A percentile compares a stretch with the other conserved stretches of the same genome.
phyloP scores from a whole-genome alignment of 2,113 vertebrate species.

The Myotis yumanensis region DNA sequence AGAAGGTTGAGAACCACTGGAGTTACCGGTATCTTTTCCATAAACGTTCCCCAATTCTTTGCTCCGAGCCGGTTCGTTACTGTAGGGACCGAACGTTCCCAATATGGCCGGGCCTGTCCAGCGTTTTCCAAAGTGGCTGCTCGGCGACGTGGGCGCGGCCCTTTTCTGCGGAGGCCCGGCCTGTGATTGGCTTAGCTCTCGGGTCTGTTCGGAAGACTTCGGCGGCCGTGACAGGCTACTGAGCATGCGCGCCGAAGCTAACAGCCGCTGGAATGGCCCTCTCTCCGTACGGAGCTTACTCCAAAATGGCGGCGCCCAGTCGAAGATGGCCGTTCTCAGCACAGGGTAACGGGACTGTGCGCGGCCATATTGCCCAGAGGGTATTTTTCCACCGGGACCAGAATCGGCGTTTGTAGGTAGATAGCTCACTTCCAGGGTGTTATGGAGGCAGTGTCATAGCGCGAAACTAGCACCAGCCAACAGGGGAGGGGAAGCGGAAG shows the following conservation, averaged over 20 bases:
- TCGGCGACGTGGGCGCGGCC: background rate
- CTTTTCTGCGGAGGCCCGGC: background rate
- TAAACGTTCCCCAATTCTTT: accelerated
- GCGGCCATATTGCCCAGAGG: background rate
- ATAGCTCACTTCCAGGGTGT: background rate
- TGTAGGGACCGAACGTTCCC: background rate
- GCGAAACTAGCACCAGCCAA: accelerated
- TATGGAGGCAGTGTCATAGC: background rate
- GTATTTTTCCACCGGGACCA: accelerated
- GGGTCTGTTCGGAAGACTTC: background rate
- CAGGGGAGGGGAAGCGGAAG: background rate
- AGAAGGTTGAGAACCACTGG: no score
- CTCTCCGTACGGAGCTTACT: background rate
- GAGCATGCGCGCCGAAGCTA: background rate
- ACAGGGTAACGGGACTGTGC: accelerated
- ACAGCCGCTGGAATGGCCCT: background rate
- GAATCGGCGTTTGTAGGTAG: no score
- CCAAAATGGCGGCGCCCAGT: background rate
- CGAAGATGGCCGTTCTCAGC: background rate
- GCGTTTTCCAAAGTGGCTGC: accelerated
- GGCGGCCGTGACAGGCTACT: background rate
- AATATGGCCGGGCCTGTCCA: background rate
- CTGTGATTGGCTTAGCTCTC: background rate
- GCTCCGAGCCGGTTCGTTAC: accelerated
- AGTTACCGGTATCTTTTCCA: background rate